Evolutionary conservation across 2,888 invertebrate species (phyloP).

Genomic region (Autographa gamma): DNA sequence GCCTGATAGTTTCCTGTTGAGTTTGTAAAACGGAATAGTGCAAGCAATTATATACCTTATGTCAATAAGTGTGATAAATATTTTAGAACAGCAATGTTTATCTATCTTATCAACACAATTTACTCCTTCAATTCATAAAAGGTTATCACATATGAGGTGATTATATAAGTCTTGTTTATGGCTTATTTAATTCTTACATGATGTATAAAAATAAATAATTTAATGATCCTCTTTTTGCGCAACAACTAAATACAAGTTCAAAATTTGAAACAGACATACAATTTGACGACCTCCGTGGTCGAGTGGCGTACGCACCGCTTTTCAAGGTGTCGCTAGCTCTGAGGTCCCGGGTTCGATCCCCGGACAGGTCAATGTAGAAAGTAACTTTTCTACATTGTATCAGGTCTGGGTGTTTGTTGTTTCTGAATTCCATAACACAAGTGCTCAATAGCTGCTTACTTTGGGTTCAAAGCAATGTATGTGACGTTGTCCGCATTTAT

Average conservation of each 20-base stretch:
- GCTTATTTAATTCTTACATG: background rate
- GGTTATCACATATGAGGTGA: constrained; percentile 17
- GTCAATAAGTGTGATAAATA: background rate
- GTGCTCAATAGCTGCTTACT: no score
- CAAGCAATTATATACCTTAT: constrained; percentile 1
- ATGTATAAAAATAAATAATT: background rate
- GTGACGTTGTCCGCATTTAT: no score
- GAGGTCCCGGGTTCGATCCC: no score
- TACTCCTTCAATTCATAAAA: constrained; percentile 4
- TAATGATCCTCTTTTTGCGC: background rate
- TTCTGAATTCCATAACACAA: no score
- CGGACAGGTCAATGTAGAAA: no score
- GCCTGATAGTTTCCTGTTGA: background rate
- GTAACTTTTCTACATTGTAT: no score
- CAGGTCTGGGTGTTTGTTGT: no score
- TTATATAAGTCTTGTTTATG: constrained; percentile 12
- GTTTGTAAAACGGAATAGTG: background rate
- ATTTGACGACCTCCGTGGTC: no score
- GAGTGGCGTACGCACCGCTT: no score
- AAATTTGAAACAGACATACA: no score
- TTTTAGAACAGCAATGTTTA: background rate
- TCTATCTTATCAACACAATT: constrained; percentile 35
- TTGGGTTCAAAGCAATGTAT: no score
- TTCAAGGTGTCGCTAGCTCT: no score
- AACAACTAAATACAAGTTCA: background rate